These are phyloP conservation scores for Polyodon spathula DNA, from an alignment of 2,113 vertebrate genomes.

Conservation along the genomic window DNA sequence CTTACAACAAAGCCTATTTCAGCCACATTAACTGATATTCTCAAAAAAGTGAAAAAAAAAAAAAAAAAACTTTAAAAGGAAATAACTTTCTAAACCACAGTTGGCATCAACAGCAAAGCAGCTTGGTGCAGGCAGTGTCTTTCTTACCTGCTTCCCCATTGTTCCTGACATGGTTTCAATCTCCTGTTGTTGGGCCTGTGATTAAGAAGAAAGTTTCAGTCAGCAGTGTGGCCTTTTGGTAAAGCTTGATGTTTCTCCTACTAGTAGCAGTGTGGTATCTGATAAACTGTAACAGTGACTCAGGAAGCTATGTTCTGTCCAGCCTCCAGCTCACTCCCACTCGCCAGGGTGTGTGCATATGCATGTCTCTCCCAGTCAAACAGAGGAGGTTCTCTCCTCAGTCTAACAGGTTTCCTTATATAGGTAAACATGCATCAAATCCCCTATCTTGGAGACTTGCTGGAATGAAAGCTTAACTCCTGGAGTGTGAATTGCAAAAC, in stretches of 20 bases:
- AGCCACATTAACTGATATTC: not conserved
- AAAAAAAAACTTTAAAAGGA: not conserved
- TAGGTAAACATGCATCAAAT: not conserved
- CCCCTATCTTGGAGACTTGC: constrained; percentile 35
- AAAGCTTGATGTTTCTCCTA: constrained; percentile 14
- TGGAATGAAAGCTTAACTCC: constrained; percentile 33
- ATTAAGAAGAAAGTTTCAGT: constrained; percentile 21
- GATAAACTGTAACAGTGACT: not conserved
- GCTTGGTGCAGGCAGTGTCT: not conserved
- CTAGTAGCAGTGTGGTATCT: constrained; percentile 23
- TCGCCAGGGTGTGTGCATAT: constrained; percentile 30
- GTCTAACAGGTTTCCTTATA: constrained; percentile 38
- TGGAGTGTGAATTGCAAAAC: constrained; percentile 11
- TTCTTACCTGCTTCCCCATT: constrained; percentile 56
- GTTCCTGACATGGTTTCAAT: constrained; percentile 17
- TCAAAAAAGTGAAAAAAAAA: not conserved
- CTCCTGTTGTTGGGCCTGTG: constrained; percentile 27
- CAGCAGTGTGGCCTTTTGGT: constrained; percentile 20
- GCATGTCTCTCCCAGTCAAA: constrained; percentile 39
- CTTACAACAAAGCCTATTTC: not conserved
- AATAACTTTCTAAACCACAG: not conserved
- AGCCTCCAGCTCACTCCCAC: constrained; percentile 33
- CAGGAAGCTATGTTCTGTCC: constrained; percentile 21
- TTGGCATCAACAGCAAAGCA: not conserved
- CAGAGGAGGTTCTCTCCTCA: constrained; percentile 29